phyloP scores from a whole-genome alignment of 2,113 vertebrate species.

The Pomatostomus ruficeps region DNA sequence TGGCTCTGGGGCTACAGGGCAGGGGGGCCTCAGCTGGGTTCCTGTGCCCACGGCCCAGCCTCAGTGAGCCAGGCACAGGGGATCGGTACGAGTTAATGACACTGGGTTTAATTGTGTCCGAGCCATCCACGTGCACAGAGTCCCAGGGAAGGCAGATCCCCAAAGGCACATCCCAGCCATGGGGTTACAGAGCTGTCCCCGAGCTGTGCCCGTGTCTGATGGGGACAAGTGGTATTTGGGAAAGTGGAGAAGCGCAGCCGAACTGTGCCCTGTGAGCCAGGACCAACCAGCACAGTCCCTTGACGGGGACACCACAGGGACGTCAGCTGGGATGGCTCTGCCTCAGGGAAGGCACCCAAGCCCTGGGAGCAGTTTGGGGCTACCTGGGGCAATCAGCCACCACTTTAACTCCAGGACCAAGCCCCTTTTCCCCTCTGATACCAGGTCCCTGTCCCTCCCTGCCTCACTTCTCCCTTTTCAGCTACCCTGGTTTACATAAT shows the following conservation, averaged over 20 bases:
- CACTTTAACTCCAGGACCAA: background rate
- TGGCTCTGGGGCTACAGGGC: background rate
- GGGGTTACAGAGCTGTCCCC: background rate
- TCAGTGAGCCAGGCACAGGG: background rate
- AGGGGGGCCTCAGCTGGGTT: background rate
- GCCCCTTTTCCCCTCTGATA: background rate
- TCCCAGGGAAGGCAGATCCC: background rate
- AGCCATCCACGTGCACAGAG: background rate
- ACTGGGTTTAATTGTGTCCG: background rate
- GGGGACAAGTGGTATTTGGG: background rate
- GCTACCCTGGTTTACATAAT: background rate
- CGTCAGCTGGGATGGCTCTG: background rate
- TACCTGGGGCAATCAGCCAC: background rate
- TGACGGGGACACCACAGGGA: background rate
- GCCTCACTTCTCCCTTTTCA: background rate
- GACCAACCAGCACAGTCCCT: background rate
- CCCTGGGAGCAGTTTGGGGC: background rate
- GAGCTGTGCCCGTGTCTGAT: rapidly evolving
- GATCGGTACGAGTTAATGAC: rapidly evolving
- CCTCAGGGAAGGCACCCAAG: rapidly evolving
- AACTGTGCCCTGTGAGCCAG: background rate
- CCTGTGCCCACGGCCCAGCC: background rate
- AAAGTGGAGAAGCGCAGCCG: background rate
- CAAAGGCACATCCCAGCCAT: rapidly evolving
- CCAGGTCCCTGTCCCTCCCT: background rate